Conservation (phyloP, 2,888 invertebrate species). For the Hyles lineata region DNA sequence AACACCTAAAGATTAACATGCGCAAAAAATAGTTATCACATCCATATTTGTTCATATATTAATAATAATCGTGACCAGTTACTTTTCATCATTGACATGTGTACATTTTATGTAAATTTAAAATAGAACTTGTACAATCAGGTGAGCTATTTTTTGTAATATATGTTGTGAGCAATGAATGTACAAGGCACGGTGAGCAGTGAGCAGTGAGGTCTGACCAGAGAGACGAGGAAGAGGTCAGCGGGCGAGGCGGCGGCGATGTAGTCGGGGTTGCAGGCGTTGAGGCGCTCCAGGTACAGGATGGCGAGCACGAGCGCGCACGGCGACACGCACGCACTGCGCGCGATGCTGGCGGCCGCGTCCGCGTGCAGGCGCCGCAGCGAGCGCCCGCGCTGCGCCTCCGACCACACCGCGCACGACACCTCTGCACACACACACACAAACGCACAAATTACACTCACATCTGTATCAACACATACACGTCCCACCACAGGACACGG, state of each 20-base stretch:
- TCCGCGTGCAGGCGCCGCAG: constrained; percentile 91
- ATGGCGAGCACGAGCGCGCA: constrained; percentile 97
- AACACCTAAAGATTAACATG: too few relatives aligned
- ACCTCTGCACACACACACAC: constrained; percentile 84
- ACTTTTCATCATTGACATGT: too few relatives aligned
- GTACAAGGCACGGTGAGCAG: constrained; percentile 39
- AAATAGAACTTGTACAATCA: too few relatives aligned
- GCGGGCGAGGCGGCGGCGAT: constrained; percentile 93
- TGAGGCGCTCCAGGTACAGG: constrained; percentile 96
- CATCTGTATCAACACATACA: too few relatives aligned
- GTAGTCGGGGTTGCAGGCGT: constrained; percentile 92
- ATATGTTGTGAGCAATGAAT: too few relatives aligned
- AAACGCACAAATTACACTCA: neutral
- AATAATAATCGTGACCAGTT: too few relatives aligned
- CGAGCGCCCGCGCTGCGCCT: constrained; percentile 89
- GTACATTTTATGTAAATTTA: too few relatives aligned
- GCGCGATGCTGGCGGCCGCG: constrained; percentile 90
- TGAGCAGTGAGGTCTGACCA: constrained; percentile 94
- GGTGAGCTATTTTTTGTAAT: too few relatives aligned
- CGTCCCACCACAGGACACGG: too few relatives aligned
- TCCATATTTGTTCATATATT: too few relatives aligned
- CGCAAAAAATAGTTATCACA: too few relatives aligned
- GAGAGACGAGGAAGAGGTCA: constrained; percentile 96
- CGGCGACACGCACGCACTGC: constrained; percentile 94
- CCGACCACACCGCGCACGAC: constrained; percentile 93